Percentiles rank a stretch among this genome's conserved stretches.
Conservation (phyloP, 2,113 vertebrate species). For the Nematolebias whitei region DNA sequence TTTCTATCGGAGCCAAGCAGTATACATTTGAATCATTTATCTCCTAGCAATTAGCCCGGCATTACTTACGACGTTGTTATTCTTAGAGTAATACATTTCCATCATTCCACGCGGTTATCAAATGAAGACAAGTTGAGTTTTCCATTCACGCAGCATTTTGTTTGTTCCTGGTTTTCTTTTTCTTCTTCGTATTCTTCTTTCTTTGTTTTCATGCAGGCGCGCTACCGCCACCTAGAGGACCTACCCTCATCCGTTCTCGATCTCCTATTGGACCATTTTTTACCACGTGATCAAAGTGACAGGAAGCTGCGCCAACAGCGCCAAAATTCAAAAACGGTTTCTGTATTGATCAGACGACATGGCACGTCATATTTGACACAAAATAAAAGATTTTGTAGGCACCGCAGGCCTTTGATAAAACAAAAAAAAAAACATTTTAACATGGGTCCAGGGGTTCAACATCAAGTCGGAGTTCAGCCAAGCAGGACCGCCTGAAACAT, state of each 20-base stretch:
- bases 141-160: neutral
- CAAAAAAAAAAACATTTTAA: too few relatives aligned
- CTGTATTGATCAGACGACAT: neutral
- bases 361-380: conserved; percentile 36
- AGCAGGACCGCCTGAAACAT: conserved; percentile 26
- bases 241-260: conserved; percentile 8
- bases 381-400: conserved; percentile 2
- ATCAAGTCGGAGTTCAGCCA: neutral
- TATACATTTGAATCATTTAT: conserved; percentile 2
- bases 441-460: neutral
- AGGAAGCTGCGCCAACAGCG: conserved; percentile 76
- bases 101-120: too few relatives aligned
- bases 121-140: neutral
- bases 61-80: neutral
- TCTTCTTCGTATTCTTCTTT: neutral
- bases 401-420: neutral
- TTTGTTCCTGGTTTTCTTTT: conserved; percentile 45
- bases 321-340: conserved; percentile 91
- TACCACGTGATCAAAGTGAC: conserved; percentile 59
- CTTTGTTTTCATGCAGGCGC: neutral
- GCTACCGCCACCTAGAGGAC: conserved; percentile 14
- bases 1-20: neutral
- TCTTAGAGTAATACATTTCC: neutral
- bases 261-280: conserved; percentile 46
- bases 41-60: neutral